These are phyloP conservation scores for Columba guinea DNA, from an alignment of 2,797 vertebrate species.

Conservation along the genomic window DNA sequence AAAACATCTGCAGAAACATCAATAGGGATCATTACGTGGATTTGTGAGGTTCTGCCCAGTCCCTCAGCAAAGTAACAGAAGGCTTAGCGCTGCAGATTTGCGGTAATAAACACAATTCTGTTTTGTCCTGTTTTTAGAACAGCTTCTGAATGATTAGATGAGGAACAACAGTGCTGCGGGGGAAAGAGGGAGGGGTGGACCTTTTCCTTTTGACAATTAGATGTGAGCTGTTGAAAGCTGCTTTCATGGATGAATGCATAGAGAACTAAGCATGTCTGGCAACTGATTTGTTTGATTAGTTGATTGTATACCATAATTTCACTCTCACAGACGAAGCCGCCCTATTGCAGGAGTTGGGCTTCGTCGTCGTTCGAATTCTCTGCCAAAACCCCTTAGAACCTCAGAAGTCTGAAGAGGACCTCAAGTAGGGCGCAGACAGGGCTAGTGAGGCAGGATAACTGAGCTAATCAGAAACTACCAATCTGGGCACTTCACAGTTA, in stretches of 20 bases:
- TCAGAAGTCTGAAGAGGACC: not conserved
- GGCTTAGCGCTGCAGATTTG: not conserved
- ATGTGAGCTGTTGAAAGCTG: conserved; percentile 26
- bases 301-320: conserved; percentile 1
- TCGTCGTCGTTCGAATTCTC: not conserved
- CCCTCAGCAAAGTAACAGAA: not conserved
- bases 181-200: not conserved
- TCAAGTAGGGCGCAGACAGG: not conserved
- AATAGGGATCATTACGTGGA: rapidly evolving
- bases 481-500: not conserved
- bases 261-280: not conserved
- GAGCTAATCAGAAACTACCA: not conserved
- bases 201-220: not conserved
- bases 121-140: not conserved
- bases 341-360: not conserved
- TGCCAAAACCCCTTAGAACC: not conserved
- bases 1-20: not conserved
- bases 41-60: not conserved
- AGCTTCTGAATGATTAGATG: not conserved
- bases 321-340: not conserved
- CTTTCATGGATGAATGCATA: conserved; percentile 30
- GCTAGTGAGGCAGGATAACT: not conserved
- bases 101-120: not conserved
- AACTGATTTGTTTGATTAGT: conserved; percentile 20
- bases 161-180: not conserved